Evolutionary conservation across 2,888 invertebrate species (phyloP).

Genomic region (Dendrolimus houi): DNA sequence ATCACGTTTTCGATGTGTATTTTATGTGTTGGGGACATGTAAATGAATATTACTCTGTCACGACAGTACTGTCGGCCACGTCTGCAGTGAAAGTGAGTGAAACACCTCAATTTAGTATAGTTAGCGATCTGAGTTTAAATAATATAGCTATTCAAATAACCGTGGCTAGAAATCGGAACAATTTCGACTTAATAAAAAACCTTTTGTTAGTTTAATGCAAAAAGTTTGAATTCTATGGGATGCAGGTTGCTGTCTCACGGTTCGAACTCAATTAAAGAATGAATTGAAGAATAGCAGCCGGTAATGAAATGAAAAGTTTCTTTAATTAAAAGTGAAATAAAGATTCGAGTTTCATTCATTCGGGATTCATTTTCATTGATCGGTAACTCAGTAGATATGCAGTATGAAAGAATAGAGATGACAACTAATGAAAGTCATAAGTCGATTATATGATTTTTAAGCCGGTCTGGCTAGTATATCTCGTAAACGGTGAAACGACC

Average conservation of each 20-base stretch:
- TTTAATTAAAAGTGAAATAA: not conserved
- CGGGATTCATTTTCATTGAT: too few species aligned
- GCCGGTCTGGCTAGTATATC: too few species aligned
- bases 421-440: too few species aligned
- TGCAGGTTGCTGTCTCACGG: not conserved
- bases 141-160: conserved; percentile 8
- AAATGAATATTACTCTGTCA: not conserved
- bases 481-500: too few species aligned
- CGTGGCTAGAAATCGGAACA: not conserved
- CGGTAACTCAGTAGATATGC: too few species aligned
- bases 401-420: too few species aligned
- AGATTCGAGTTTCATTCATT: conserved; percentile 3
- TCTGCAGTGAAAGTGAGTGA: conserved; percentile 27
- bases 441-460: too few species aligned
- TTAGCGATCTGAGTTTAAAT: conserved; percentile 16
- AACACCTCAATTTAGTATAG: conserved; percentile 34
- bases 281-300: not conserved
- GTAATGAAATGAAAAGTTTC: not conserved
- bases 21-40: not conserved
- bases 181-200: not conserved
- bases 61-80: not conserved
- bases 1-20: not conserved
- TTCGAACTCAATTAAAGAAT: not conserved
- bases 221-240: not conserved
- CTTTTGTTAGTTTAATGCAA: conserved; percentile 3